Base-by-base conservation (phyloP, 2,888 invertebrate species). In the Epiblema foenella region DNA sequence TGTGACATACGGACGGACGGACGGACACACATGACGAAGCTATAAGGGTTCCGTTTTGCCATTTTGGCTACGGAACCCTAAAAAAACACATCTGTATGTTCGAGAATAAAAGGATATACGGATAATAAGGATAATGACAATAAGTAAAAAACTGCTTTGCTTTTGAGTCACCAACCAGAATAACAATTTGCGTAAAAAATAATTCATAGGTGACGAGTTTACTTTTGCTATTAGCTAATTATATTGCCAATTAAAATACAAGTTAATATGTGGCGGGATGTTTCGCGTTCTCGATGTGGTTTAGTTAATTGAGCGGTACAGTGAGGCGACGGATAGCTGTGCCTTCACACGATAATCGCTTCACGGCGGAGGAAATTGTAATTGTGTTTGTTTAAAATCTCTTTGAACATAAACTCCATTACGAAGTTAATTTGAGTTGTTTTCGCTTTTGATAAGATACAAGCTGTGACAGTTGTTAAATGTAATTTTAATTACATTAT, bases 311-410 rank as follows among this genome's bases (percentile, higher is more conserved):
- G 69, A 57, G 52, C 33, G 46, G 46, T 46, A 65, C 54, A 12
- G 29, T 8, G 33, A 33, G 33, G 64, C 66, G 63, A 46, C 69
- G 65, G 18, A 59, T 46, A 54, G 11, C 69, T 33, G 33, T 58
- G 57, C 46, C 52, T 59, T 49, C 68, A 59, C 65, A 39, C 69
- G 58, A 59, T 71, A 69, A 73, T 81, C 78, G 79, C 81, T 81
- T 78, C 81, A 77, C 79, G 78, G 81, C 77, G 81, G 80, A 83
- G 83, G 81, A 83, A 85, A 80, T 80, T 81, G 78, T 83, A 80
- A 83, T 83, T 83, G 78, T 80, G 68, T 75, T 79, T 76, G 67
- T 78, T 74, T 75, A 77, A 77, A 78, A 78, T 82, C 75, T 80
- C 80, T 85, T 81, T 79, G 79, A 81, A 77, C 79, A 81, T 77